Conservation (phyloP, 2,888 invertebrate species). For the Athripsodes cinereus region DNA sequence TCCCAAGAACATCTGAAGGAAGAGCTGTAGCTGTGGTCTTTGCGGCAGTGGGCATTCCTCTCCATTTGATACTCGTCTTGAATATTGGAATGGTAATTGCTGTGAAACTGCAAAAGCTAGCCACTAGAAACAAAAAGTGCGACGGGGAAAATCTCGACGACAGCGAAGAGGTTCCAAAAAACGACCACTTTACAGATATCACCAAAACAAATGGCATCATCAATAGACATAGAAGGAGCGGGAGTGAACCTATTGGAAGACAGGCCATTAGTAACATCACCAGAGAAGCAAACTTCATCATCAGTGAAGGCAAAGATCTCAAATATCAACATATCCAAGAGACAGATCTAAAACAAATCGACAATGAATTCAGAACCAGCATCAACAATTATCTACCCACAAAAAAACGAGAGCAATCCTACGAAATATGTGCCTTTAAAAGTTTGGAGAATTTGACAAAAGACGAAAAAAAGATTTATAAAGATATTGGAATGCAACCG, state of each 20-base stretch:
- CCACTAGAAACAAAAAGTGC: conserved; percentile 29
- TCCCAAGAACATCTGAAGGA: conserved; percentile 59
- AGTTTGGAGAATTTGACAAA: conserved; percentile 12
- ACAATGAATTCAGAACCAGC: conserved; percentile 5
- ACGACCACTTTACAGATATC: conserved; percentile 17
- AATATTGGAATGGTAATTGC: conserved; percentile 50
- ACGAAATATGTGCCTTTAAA: conserved; percentile 19
- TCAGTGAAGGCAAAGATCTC: conserved; percentile 16
- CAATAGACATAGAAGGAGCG: conserved; percentile 22
- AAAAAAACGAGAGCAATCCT: conserved; percentile 12
- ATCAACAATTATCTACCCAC: conserved; percentile 8
- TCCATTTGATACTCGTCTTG: conserved; percentile 56
- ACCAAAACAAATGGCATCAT: conserved; percentile 15
- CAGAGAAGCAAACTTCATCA: conserved; percentile 19
- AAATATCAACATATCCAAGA: conserved; percentile 24
- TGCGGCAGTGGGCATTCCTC: conserved; percentile 60
- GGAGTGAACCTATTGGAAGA: conserved; percentile 26
- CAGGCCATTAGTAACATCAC: conserved; percentile 25
- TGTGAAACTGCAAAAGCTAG: conserved; percentile 42
- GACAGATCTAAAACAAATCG: conserved; percentile 6
- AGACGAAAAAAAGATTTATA: conserved; percentile 33
- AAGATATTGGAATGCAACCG: conserved; percentile 29
- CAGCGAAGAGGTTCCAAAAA: conserved; percentile 17
- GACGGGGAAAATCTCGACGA: conserved; percentile 23
- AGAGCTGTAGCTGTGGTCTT: conserved; percentile 57